These are phyloP conservation scores for Aphodius granarius DNA, from an alignment of 2,888 invertebrate species.

Conservation along the genomic window DNA sequence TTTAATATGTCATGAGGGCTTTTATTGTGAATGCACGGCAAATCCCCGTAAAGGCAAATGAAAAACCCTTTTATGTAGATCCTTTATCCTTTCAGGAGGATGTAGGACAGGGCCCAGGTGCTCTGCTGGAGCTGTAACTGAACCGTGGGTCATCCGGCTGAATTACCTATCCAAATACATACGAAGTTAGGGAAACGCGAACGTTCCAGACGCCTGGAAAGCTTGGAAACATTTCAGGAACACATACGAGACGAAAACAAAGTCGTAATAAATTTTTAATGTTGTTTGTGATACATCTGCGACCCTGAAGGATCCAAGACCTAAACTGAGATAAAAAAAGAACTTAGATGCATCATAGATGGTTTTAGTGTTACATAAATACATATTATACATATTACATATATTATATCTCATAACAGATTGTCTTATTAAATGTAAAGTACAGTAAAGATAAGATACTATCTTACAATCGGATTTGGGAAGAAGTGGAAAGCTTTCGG, in stretches of 20 bases:
- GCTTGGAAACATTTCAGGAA: not conserved
- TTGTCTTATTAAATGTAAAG: not conserved
- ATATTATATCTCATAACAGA: no score
- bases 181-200: not conserved
- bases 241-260: not conserved
- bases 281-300: constrained; percentile 5
- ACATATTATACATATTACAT: no score
- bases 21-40: constrained; percentile 21
- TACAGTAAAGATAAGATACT: not conserved
- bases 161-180: constrained; percentile 8
- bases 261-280: constrained; percentile 16
- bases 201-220: not conserved
- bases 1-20: constrained; percentile 15
- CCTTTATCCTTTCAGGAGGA: constrained; percentile 14
- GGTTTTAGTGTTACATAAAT: no score
- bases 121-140: constrained; percentile 30
- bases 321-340: no score
- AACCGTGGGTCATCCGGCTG: constrained; percentile 30
- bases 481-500: not conserved
- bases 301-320: not conserved
- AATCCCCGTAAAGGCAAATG: constrained; percentile 15
- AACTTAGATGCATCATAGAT: no score
- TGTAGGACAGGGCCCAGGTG: constrained; percentile 29
- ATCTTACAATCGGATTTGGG: not conserved
- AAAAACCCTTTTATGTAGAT: constrained; percentile 26